Percentiles rank a stretch among this genome's conserved stretches.
Evolutionary conservation across 2,113 vertebrate genomes (phyloP).

Genomic region (Oreochromis tanganicae): DNA sequence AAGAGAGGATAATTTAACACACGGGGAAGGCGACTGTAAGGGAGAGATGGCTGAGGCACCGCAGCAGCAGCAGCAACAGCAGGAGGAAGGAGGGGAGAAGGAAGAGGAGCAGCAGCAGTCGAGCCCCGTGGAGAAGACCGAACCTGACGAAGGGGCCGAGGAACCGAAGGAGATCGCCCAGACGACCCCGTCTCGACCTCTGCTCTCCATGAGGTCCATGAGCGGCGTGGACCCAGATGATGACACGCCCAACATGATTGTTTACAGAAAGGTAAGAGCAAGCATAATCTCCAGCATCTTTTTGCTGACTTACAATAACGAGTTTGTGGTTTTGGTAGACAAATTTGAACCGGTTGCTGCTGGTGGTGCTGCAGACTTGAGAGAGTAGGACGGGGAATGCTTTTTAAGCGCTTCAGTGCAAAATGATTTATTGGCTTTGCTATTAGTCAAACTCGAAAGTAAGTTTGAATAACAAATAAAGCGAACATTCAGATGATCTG

Average conservation of each 20-base stretch:
- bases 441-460: not conserved
- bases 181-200: not conserved
- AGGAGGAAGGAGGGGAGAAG: not conserved
- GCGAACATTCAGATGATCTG: not conserved
- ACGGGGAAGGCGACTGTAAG: not conserved
- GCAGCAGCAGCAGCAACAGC: conserved; percentile 45
- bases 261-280: conserved; percentile 90
- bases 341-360: not conserved
- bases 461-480: not conserved
- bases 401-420: not conserved
- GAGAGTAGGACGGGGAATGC: not conserved
- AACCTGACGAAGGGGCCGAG: not conserved
- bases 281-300: not conserved
- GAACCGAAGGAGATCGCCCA: conserved; percentile 17
- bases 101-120: not conserved
- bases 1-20: conserved; percentile 9
- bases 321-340: not conserved
- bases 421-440: not conserved
- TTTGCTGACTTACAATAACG: not conserved
- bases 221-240: conserved; percentile 83
- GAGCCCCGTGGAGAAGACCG: not conserved
- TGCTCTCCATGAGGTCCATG: conserved; percentile 60
- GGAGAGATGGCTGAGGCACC: conserved; percentile 82
- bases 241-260: conserved; percentile 93
- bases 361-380: not conserved